Base-by-base conservation (phyloP, 2,797 vertebrate species). In the Mormyrus hasselquistii region DNA sequence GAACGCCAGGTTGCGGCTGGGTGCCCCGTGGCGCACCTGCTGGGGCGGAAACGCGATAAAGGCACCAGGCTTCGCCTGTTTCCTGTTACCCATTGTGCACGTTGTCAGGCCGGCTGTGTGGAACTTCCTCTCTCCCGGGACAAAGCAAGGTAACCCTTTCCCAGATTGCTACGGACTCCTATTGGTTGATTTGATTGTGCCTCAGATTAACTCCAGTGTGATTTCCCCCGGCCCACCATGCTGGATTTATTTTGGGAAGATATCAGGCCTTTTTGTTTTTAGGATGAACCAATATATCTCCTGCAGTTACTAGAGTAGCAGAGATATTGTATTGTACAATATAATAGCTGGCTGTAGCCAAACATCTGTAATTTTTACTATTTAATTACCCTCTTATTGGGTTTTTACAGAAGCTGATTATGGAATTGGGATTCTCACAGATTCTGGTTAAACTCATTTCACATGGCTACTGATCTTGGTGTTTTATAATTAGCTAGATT, bases 221-320 rank as follows among this genome's bases (percentile, higher is more conserved):
- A 87, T 87, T 59, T 87, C 53, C 53, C 53, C 34, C 16, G 29
- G 53, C 19, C 85, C 50, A 16, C 53, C 50, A 8, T 57, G 84
- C 49, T 29, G 84, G 14, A 49, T 55, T 86, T 86, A 86, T 53
- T 86, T 57, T 86, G 50, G 29, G 84, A 86, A 29, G 84, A 38
- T 86, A 86, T 34, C 84, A 2, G 84, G n/a, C 12, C 25, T 53
- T 34, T 83, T 49, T 62, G n/a, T 29, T 65, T 65, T 65, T 65
- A 65, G 50, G 12, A 22, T 49, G 50, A 25, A 57, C 5, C 84
- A 86, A 52, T 14, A 22, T 57, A 16, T 53, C 84, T 53, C 19
- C 84, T 86, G 22, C 14, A 86, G 83, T 10, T 49, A 44, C 16
- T 19, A 1, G 2, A 41, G n/a, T 22, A 25, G 22, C 16, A 52